Percentiles rank a stretch among this genome's conserved stretches.
Conservation (phyloP, 2,888 invertebrate species). For the Dryocosmus kuriphilus region DNA sequence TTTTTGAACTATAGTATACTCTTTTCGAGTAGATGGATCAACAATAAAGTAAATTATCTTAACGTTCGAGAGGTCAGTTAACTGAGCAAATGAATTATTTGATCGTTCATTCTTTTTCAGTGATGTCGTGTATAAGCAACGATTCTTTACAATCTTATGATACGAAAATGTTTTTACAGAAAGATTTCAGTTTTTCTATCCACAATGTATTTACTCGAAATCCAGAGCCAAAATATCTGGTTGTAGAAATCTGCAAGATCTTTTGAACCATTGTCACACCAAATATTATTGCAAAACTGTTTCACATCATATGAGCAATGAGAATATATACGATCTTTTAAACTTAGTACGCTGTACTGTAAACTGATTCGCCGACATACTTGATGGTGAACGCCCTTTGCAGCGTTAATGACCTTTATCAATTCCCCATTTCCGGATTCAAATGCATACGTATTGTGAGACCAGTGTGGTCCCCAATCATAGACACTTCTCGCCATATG, state of each 20-base stretch:
- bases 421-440: slow-evolving; percentile 39
- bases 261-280: slow-evolving; percentile 13
- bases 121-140: background rate
- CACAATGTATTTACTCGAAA: background rate
- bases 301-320: background rate
- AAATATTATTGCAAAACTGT: background rate
- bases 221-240: slow-evolving; percentile 13
- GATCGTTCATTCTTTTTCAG: background rate
- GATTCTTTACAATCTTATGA: background rate
- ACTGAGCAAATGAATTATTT: background rate
- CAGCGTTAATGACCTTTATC: slow-evolving; percentile 14
- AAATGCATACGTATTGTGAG: slow-evolving; percentile 39
- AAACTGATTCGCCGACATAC: slow-evolving; percentile 9
- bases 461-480: slow-evolving; percentile 37
- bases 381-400: slow-evolving; percentile 29
- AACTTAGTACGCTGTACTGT: background rate
- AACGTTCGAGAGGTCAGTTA: background rate
- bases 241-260: background rate
- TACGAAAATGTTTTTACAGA: background rate
- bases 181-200: background rate
- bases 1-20: slow-evolving; percentile 14
- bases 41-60: slow-evolving; percentile 12
- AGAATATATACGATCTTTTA: background rate
- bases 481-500: slow-evolving; percentile 25
- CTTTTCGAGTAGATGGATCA: background rate